phyloP scores from a whole-genome alignment of 2,113 vertebrate species.

The Steatornis caripensis region DNA sequence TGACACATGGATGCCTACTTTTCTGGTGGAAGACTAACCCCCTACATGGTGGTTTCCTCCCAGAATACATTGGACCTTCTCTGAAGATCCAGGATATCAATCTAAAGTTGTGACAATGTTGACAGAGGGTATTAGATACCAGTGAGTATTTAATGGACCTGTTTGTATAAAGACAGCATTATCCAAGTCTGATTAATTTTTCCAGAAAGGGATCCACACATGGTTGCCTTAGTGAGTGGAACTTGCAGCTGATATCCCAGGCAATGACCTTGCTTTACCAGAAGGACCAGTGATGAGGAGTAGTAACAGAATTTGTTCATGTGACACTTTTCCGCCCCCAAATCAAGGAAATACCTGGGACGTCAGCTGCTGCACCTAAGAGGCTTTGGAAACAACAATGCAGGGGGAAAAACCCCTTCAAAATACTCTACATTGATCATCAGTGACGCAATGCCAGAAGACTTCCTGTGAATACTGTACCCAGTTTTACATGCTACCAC shows the following conservation, averaged over 20 bases:
- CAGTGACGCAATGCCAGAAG: not conserved
- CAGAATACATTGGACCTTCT: not conserved
- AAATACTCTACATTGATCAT: not conserved
- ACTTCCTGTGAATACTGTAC: not conserved
- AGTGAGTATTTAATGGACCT: not conserved
- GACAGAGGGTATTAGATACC: not conserved
- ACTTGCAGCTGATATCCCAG: not conserved
- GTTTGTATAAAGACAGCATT: not conserved
- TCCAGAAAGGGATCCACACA: not conserved
- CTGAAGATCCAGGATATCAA: not conserved
- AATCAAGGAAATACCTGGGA: not conserved
- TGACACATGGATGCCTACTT: not conserved
- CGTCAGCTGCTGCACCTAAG: not conserved
- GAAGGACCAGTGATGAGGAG: not conserved
- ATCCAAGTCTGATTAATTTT: not conserved
- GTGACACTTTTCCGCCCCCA: accelerated
- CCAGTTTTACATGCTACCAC: not conserved
- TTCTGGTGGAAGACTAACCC: not conserved
- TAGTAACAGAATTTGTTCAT: not conserved
- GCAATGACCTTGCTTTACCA: not conserved
- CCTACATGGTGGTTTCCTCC: not conserved
- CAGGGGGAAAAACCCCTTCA: accelerated
- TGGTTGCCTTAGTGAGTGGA: not conserved
- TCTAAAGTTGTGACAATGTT: not conserved
- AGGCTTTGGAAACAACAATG: not conserved